phyloP scores from a whole-genome alignment of 2,888 invertebrate species.

The Anarsia innoxiella region DNA sequence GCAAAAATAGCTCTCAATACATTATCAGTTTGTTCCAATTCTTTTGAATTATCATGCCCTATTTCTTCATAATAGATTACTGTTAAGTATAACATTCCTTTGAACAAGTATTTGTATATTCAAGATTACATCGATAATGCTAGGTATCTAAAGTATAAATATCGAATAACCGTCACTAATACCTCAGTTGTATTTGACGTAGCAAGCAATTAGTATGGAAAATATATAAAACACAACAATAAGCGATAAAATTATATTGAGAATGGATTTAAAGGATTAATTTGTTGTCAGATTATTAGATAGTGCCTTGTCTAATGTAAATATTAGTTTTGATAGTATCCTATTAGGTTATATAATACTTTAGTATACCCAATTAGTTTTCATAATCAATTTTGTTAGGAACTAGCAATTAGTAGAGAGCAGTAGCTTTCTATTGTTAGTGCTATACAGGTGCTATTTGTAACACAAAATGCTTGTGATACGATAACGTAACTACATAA shows the following conservation, averaged over 20 bases:
- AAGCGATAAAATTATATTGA: too few species aligned
- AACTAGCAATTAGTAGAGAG: too few species aligned
- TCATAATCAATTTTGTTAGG: too few species aligned
- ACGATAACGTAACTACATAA: background rate
- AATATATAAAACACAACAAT: too few species aligned
- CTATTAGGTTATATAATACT: too few species aligned
- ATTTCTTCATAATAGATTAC: slow-evolving; percentile 1
- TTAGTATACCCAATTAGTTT: too few species aligned
- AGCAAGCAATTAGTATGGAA: too few species aligned
- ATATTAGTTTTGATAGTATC: too few species aligned
- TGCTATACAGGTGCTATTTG: background rate
- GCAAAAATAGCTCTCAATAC: slow-evolving; percentile 7
- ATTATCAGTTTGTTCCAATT: background rate
- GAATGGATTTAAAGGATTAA: too few species aligned
- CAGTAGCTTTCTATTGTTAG: background rate
- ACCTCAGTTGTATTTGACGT: too few species aligned
- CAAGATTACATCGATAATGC: background rate
- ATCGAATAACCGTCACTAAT: background rate
- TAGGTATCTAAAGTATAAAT: background rate
- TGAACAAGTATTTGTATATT: background rate
- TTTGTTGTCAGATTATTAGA: too few species aligned
- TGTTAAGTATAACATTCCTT: background rate
- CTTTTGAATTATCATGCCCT: slow-evolving; percentile 3
- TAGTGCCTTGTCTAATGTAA: too few species aligned
- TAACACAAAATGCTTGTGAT: background rate